These are phyloP conservation scores for Glyptemys insculpta DNA, from an alignment of 2,797 vertebrate genomes.

Conservation along the genomic window DNA sequence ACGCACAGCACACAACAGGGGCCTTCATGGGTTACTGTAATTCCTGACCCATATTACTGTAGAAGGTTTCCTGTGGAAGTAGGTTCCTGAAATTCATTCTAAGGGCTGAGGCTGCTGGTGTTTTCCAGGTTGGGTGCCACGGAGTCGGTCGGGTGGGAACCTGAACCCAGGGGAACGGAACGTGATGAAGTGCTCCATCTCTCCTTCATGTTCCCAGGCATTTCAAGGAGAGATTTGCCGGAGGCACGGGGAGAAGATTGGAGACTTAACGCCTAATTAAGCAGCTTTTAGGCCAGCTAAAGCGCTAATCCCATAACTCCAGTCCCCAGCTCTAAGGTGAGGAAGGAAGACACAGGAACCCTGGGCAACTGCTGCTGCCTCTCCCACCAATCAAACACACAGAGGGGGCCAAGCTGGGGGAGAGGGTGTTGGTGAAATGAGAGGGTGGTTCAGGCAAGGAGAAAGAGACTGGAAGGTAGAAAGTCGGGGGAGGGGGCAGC, in stretches of 20 bases:
- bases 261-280: slow-evolving; percentile 68
- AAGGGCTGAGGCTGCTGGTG: background rate
- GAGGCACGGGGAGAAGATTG: slow-evolving; percentile 65
- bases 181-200: background rate
- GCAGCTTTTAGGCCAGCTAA: slow-evolving; percentile 66
- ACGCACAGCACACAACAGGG: background rate
- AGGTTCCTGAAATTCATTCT: background rate
- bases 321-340: slow-evolving; percentile 42
- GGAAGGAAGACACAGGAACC: slow-evolving; percentile 33
- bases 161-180: slow-evolving; percentile 29
- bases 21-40: background rate
- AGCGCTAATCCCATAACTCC: slow-evolving; percentile 63
- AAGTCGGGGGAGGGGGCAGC: background rate
- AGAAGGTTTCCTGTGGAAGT: background rate
- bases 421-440: background rate
- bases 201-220: slow-evolving; percentile 18
- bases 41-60: accelerated
- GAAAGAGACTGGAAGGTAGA: background rate
- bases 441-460: background rate
- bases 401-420: background rate
- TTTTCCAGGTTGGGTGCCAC: background rate
- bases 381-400: background rate
- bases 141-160: background rate
- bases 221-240: slow-evolving; percentile 56
- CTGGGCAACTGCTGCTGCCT: background rate